These are phyloP conservation scores for Canis aureus DNA, from an alignment of 2,113 vertebrate genomes.

Conservation along the genomic window DNA sequence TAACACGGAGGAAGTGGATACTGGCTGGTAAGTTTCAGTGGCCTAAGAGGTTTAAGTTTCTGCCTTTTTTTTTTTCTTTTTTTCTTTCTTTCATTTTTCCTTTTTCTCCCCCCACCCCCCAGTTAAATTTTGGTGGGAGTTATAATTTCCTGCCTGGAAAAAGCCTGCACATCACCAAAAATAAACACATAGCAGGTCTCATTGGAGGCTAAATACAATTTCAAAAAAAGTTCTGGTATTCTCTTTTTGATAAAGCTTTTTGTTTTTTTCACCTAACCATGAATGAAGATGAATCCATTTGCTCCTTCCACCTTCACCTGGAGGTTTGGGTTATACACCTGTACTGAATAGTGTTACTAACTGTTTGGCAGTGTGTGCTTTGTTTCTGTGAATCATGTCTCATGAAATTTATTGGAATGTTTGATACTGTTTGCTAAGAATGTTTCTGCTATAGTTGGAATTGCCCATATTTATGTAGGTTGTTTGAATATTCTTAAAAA, in stretches of 20 bases:
- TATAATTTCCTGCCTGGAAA: constrained; percentile 77
- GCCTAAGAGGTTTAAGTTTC: constrained; percentile 81
- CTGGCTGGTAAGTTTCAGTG: constrained; percentile 77
- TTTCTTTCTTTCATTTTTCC: not conserved
- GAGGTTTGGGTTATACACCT: constrained; percentile 75
- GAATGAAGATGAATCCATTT: constrained; percentile 81
- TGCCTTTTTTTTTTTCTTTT: constrained; percentile 28
- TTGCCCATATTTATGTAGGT: constrained; percentile 85
- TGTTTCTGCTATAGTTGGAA: constrained; percentile 82
- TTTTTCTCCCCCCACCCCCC: not conserved
- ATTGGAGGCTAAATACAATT: constrained; percentile 70
- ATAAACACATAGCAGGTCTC: constrained; percentile 79
- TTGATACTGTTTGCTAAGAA: constrained; percentile 85
- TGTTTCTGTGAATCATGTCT: constrained; percentile 85
- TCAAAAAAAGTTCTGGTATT: constrained; percentile 75
- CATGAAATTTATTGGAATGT: constrained; percentile 81
- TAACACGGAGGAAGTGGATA: constrained; percentile 74
- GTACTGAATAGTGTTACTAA: constrained; percentile 81
- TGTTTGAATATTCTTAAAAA: constrained; percentile 76
- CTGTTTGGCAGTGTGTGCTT: constrained; percentile 83
- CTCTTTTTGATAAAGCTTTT: constrained; percentile 80
- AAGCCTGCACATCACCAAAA: constrained; percentile 78
- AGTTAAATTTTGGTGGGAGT: constrained; percentile 81
- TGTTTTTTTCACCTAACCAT: constrained; percentile 79
- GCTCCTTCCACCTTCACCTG: constrained; percentile 74